A percentile compares a stretch with the other conserved stretches of the same genome.
Conservation (phyloP, 1,140 invertebrate genomes). For the Drosophila triauraria region DNA sequence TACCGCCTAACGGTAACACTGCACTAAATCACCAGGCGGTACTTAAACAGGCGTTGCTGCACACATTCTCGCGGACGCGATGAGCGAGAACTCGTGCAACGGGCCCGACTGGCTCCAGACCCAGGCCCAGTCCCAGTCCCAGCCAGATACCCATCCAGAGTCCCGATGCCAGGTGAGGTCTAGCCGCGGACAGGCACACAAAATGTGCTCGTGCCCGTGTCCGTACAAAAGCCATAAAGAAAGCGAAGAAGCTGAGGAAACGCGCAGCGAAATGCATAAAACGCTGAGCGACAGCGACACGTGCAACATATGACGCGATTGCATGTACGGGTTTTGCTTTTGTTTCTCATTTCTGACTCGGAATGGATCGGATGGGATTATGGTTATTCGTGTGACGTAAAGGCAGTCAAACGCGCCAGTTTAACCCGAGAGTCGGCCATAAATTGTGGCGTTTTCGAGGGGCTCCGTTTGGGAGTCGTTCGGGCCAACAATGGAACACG, state of each 20-base stretch:
- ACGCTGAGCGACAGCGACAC: conserved; percentile 66
- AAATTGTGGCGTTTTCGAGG: conserved; percentile 28
- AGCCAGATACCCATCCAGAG: background rate
- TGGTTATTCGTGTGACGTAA: conserved; percentile 71
- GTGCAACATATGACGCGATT: conserved; percentile 57
- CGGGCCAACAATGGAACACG: conserved; percentile 48
- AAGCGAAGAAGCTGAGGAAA: conserved; percentile 41
- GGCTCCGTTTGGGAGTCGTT: conserved; percentile 37
- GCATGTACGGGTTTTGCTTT: conserved; percentile 41
- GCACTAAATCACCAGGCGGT: conserved; percentile 81
- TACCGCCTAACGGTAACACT: conserved; percentile 66
- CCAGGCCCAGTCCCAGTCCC: conserved; percentile 17
- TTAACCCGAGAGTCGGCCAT: conserved; percentile 48
- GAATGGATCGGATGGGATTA: conserved; percentile 15
- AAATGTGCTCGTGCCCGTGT: conserved; percentile 49
- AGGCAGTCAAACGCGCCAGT: conserved; percentile 70
- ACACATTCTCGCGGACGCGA: conserved; percentile 12
- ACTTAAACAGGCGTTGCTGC: conserved; percentile 77
- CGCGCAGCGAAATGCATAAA: conserved; percentile 47
- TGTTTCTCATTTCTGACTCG: conserved; percentile 33
- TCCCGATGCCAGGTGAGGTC: conserved; percentile 28
- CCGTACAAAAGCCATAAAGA: conserved; percentile 46
- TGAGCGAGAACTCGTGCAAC: conserved; percentile 66
- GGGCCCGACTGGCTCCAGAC: conserved; percentile 36
- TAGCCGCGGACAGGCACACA: conserved; percentile 47